These are phyloP conservation scores for Agonum fuliginosum DNA, from an alignment of 2,888 invertebrate species.

Conservation along the genomic window DNA sequence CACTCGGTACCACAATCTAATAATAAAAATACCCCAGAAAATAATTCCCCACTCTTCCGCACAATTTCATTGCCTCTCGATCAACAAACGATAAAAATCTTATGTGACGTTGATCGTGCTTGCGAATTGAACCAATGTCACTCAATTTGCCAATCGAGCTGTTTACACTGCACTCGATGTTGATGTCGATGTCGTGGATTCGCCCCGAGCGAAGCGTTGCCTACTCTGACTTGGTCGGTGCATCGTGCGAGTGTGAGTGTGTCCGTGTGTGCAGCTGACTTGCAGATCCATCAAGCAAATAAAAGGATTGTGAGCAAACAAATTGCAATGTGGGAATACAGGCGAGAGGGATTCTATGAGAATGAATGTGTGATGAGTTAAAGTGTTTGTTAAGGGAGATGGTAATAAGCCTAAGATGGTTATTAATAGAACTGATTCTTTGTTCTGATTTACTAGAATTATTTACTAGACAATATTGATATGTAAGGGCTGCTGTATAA, in stretches of 20 bases:
- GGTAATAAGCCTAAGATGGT: no score
- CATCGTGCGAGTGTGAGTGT: background rate
- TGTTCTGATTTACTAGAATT: no score
- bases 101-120: constrained; percentile 47
- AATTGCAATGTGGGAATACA: background rate
- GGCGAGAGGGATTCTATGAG: background rate
- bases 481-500: no score
- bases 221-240: constrained; percentile 27
- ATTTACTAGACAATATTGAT: no score
- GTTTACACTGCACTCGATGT: constrained; percentile 49
- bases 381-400: background rate
- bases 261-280: constrained; percentile 27
- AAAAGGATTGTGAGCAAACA: constrained; percentile 43
- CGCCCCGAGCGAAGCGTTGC: constrained; percentile 14
- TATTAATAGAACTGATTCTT: no score
- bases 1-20: background rate
- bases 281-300: constrained; percentile 39
- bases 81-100: constrained; percentile 43
- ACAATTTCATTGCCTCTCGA: constrained; percentile 20
- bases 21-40: background rate
- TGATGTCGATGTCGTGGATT: constrained; percentile 44
- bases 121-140: constrained; percentile 49
- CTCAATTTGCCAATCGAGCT: constrained; percentile 51
- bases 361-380: background rate
- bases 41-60: background rate